Base-by-base conservation (phyloP, 2,888 invertebrate species). In the Leptinotarsa haldemani region DNA sequence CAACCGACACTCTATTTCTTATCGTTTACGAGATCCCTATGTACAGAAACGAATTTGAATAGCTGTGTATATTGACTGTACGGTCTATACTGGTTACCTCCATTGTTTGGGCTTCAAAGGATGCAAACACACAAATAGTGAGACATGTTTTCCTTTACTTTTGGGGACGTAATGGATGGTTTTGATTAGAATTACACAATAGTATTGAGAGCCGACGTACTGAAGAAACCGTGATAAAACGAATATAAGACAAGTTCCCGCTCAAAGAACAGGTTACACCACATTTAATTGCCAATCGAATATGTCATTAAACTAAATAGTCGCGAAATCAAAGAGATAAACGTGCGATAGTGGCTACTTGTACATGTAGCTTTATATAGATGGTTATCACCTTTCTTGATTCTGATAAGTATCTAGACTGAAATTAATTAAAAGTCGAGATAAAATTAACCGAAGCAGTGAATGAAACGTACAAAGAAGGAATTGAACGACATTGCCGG, bases 401-500 rank as follows among this genome's bases (percentile, higher is more conserved):
- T 56, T 47, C 68, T 7, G 81, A 81, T 81, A 80, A 74, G 79
- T 77, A 81, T 81, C 80, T 68, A n/a, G 30, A 22, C 56, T 40
- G 68, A 46, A 77, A 75, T 77, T 81, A 80, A 82, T 82, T 82
- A 82, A 82, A 81, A 80, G 79, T 81, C 77, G 76, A 77, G 78
- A 78, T 78, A 81, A 80, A 80, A 77, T 76, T 79, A 76, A 76
- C 76, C 73, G 72, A 74, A 72, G 75, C 76, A 77, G 74, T 79
- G 77, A 80, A 79, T 79, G 79, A 79, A 77, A 77, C 69, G 53
- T 63, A 78, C 79, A 67, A 77, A 79, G 78, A 74, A 75, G 79
- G 79, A 74, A 78, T 78, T 67, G 66, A 69, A 74, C 77, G 72
- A 75, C 78, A 78, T 79, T 71, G 78, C 77, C 75, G 72, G 79